A percentile compares a stretch with the other conserved stretches of the same genome.
These are phyloP conservation scores for Geopemphigus sp. DNA, from an alignment of 1,140 invertebrate species.

Conservation along the genomic window DNA sequence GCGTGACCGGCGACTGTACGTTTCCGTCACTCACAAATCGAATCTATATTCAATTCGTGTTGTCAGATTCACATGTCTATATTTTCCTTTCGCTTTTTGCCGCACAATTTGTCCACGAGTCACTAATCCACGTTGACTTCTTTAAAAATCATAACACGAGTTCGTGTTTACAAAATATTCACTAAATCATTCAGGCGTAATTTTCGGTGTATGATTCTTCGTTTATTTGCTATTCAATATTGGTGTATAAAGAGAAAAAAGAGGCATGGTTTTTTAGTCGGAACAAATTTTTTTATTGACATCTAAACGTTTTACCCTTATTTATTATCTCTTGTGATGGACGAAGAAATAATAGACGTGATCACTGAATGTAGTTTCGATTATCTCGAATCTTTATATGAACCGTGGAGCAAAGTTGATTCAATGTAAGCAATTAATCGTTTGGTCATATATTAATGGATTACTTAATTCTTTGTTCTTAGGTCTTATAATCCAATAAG, in stretches of 20 bases:
- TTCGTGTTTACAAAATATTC: no score
- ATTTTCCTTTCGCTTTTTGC: slow-evolving; percentile 22
- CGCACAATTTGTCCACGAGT: slow-evolving; percentile 17
- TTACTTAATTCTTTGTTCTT: neutral
- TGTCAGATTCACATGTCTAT: slow-evolving; percentile 9
- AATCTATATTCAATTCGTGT: neutral
- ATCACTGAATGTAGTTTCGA: slow-evolving; percentile 43
- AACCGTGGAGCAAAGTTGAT: slow-evolving; percentile 31
- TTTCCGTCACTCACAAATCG: neutral
- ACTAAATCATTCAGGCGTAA: no score
- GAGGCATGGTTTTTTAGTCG: no score
- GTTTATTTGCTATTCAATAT: no score
- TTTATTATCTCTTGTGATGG: slow-evolving; percentile 20
- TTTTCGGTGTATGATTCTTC: no score
- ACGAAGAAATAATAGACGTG: slow-evolving; percentile 42
- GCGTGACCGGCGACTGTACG: neutral
- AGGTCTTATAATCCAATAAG: slow-evolving; percentile 37
- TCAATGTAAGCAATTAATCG: slow-evolving; percentile 21
- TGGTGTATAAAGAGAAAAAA: no score
- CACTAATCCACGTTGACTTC: no score
- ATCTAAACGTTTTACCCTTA: no score
- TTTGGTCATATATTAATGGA: neutral
- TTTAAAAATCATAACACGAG: no score
- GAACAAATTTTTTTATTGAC: no score
- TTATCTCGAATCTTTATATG: slow-evolving; percentile 32